Evolutionary conservation across 2,888 invertebrate genomes (phyloP).

Genomic region (Agriopis marginaria): DNA sequence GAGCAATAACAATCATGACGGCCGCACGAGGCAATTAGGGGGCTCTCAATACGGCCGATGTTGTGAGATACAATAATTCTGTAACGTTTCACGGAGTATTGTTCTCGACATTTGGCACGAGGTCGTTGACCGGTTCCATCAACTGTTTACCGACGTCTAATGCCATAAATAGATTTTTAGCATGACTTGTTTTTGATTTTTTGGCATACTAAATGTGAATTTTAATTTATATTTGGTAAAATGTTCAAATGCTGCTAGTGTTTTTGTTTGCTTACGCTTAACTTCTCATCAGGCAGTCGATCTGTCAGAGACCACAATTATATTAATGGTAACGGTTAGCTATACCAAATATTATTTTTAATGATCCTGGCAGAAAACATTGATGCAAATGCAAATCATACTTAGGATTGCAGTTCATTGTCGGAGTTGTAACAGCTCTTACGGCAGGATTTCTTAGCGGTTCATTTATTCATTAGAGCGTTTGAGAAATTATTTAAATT

Average conservation of each 20-base stretch:
- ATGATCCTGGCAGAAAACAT: not conserved
- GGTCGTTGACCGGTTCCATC: slow-evolving; percentile 75
- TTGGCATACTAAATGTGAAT: slow-evolving; percentile 13
- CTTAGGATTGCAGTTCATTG: not conserved
- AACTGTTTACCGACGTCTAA: slow-evolving; percentile 68
- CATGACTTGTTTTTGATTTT: slow-evolving; percentile 40
- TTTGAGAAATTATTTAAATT: slow-evolving; percentile 20
- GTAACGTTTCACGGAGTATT: slow-evolving; percentile 73
- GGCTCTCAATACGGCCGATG: slow-evolving; percentile 48
- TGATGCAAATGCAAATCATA: not conserved
- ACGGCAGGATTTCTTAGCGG: not conserved
- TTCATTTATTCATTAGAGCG: not conserved
- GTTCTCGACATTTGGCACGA: slow-evolving; percentile 78
- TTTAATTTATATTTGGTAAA: slow-evolving; percentile 23
- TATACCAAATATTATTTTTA: slow-evolving; percentile 10
- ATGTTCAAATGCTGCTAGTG: slow-evolving; percentile 10
- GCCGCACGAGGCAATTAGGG: slow-evolving; percentile 48
- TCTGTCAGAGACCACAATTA: not conserved
- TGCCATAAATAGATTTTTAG: slow-evolving; percentile 59
- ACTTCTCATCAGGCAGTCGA: slow-evolving; percentile 6
- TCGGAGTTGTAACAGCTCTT: not conserved
- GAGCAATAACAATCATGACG: slow-evolving; percentile 39
- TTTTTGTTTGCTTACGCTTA: slow-evolving; percentile 12
- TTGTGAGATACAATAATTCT: slow-evolving; percentile 54
- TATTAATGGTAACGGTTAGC: not conserved